These are phyloP conservation scores for Drosophila virilis DNA, from an alignment of 1,140 invertebrate genomes.

Conservation along the genomic window DNA sequence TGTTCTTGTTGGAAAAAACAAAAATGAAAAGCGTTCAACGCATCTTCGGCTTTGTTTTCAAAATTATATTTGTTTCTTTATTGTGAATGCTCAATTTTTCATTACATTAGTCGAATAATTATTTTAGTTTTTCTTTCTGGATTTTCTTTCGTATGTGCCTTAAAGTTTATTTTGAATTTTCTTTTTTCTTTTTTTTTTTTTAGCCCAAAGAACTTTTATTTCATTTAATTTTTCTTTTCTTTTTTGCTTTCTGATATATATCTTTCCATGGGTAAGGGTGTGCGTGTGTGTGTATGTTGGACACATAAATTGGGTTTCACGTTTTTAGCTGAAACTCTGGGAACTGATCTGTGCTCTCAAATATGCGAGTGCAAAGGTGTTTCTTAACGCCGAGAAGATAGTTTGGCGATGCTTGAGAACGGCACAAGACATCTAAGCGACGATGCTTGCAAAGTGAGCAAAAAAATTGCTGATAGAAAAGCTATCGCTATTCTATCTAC, in stretches of 20 bases:
- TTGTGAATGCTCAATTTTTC: slow-evolving; percentile 62
- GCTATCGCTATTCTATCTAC: too few relatives aligned
- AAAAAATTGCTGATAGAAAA: too few relatives aligned
- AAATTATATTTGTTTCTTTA: slow-evolving; percentile 75
- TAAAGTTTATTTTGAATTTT: slow-evolving; percentile 2
- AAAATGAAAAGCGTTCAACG: too few relatives aligned
- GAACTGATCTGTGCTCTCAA: background rate
- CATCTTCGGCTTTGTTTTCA: slow-evolving; percentile 29
- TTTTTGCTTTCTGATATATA: slow-evolving; percentile 3
- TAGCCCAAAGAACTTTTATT: slow-evolving; percentile 3
- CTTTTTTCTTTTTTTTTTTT: slow-evolving; percentile 9
- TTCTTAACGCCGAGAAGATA: background rate
- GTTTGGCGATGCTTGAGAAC: too few relatives aligned
- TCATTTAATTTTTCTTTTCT: background rate
- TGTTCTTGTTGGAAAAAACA: background rate
- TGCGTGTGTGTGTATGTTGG: slow-evolving; percentile 12
- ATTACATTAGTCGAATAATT: slow-evolving; percentile 49
- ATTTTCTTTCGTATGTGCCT: slow-evolving; percentile 16
- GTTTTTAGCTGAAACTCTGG: background rate
- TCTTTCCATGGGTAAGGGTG: background rate
- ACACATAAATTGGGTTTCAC: slow-evolving; percentile 5
- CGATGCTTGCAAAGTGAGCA: too few relatives aligned
- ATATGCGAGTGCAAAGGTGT: too few relatives aligned
- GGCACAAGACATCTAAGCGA: too few relatives aligned
- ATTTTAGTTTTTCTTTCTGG: slow-evolving; percentile 20